These are phyloP conservation scores for Remorina albescens DNA, from an alignment of 2,797 vertebrate genomes.

Conservation along the genomic window DNA sequence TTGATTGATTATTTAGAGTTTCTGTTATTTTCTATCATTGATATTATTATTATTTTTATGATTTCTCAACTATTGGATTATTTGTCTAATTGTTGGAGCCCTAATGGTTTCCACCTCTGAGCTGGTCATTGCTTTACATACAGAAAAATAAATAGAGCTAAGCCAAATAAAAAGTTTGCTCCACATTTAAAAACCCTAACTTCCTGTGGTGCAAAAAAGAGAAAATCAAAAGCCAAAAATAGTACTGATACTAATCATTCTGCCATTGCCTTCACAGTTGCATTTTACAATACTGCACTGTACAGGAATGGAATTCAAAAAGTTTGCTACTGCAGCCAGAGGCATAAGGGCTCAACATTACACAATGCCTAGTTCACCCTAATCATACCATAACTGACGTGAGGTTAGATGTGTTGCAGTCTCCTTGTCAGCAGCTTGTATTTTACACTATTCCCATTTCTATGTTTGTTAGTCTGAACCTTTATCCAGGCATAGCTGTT, in stretches of 20 bases:
- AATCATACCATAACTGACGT: too few relatives aligned
- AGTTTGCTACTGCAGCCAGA: constrained; percentile 14
- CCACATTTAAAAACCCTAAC: background rate
- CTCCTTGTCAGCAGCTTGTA: background rate
- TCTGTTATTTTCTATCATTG: too few relatives aligned
- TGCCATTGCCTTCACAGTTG: background rate
- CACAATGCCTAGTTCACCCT: background rate
- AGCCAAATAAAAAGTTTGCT: background rate
- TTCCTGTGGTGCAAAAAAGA: too few relatives aligned
- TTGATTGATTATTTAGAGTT: background rate
- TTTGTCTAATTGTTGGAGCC: background rate
- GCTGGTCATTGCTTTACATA: background rate
- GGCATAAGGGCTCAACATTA: background rate
- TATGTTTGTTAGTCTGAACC: background rate
- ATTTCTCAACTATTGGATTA: too few relatives aligned
- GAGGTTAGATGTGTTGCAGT: background rate
- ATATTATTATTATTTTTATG: background rate
- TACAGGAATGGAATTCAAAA: background rate
- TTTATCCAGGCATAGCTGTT: background rate
- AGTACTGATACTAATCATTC: too few relatives aligned
- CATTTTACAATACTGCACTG: too few relatives aligned
- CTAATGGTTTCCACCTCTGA: background rate
- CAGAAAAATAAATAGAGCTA: too few relatives aligned
- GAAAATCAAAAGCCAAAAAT: too few relatives aligned
- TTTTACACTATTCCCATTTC: background rate